These are phyloP conservation scores for Amia ocellicauda DNA, from an alignment of 2,113 vertebrate species.

Conservation along the genomic window DNA sequence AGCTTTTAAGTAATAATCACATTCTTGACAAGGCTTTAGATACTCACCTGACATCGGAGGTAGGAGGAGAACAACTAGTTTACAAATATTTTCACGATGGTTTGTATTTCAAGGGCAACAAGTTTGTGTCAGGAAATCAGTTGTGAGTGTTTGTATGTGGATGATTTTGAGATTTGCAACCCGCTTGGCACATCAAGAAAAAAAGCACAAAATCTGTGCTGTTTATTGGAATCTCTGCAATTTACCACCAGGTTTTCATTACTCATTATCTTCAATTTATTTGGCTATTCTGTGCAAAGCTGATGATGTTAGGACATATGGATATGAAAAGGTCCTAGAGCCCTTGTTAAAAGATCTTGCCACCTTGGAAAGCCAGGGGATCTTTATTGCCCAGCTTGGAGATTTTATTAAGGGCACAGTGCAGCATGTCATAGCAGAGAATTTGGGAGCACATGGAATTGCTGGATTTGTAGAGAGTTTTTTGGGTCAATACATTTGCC, in stretches of 20 bases:
- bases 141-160: constrained; percentile 21
- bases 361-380: constrained; percentile 29
- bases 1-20: constrained; percentile 18
- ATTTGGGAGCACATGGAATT: no score
- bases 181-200: constrained; percentile 23
- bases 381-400: constrained; percentile 29
- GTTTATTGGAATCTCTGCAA: constrained; percentile 24
- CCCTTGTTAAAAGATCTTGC: constrained; percentile 31
- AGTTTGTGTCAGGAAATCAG: constrained; percentile 19
- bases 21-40: constrained; percentile 13
- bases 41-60: constrained; percentile 13
- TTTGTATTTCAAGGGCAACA: constrained; percentile 17
- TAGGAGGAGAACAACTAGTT: constrained; percentile 12
- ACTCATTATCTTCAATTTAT: constrained; percentile 32
- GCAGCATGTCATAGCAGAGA: constrained; percentile 29
- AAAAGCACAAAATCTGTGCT: constrained; percentile 26
- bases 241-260: constrained; percentile 16
- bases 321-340: constrained; percentile 27
- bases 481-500: constrained; percentile 15
- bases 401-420: constrained; percentile 34
- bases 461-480: constrained; percentile 33
- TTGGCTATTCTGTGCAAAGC: no score
- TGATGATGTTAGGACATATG: constrained; percentile 31
- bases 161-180: constrained; percentile 24
- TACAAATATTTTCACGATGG: constrained; percentile 26